Evolutionary conservation across 2,113 vertebrate species (phyloP).

Genomic region (Chloropsis hardwickii): DNA sequence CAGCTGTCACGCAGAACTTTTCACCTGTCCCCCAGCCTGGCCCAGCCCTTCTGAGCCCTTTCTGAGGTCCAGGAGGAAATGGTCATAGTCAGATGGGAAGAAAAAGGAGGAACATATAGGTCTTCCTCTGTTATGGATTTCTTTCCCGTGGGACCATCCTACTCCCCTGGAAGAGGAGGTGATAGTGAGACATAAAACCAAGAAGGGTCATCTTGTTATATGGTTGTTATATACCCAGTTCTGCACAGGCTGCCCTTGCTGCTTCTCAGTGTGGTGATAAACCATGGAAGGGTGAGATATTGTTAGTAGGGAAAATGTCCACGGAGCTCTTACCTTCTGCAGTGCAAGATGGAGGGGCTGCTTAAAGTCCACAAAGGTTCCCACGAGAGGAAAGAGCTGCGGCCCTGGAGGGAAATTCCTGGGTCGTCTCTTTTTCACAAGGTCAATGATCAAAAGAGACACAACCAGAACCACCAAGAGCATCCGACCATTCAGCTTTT

Average conservation of each 20-base stretch:
- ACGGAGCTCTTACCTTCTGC: constrained; percentile 64
- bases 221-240: background rate
- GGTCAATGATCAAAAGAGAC: constrained; percentile 66
- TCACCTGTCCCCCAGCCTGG: background rate
- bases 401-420: constrained; percentile 71
- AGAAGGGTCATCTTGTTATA: background rate
- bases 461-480: constrained; percentile 62
- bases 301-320: background rate
- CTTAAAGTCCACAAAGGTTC: constrained; percentile 62
- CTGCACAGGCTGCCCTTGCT: background rate
- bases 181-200: background rate
- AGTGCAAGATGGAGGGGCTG: constrained; percentile 32
- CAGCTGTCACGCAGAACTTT: background rate
- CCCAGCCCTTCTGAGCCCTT: background rate
- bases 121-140: background rate
- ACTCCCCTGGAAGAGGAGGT: background rate
- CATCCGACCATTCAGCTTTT: constrained; percentile 25
- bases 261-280: background rate
- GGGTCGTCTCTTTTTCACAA: constrained; percentile 70
- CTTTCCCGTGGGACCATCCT: background rate
- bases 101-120: background rate
- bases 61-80: background rate
- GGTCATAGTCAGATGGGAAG: background rate
- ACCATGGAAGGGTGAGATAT: background rate
- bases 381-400: constrained; percentile 57